phyloP scores from a whole-genome alignment of 2,113 vertebrate species.

The Dromiciops gliroides region DNA sequence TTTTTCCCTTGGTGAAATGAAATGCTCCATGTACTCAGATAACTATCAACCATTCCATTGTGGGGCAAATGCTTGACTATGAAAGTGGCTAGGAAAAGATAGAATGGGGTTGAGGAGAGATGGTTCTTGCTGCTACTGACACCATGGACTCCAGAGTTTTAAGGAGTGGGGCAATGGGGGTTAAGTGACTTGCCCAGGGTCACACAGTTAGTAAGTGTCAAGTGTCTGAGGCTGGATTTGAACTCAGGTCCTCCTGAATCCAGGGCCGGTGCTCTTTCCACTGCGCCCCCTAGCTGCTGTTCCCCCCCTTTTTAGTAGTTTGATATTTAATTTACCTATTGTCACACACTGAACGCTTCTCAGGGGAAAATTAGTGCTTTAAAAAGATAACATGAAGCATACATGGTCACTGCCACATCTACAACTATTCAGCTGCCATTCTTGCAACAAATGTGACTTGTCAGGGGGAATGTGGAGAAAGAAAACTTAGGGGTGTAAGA shows the following conservation, averaged over 20 bases:
- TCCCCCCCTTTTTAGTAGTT: neutral
- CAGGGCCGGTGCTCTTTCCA: too few relatives aligned
- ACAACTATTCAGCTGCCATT: neutral
- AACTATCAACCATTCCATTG: neutral
- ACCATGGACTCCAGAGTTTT: neutral
- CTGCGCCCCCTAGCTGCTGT: too few relatives aligned
- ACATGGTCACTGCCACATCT: neutral
- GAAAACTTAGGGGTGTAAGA: neutral
- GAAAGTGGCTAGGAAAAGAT: neutral
- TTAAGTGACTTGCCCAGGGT: too few relatives aligned
- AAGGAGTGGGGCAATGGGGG: too few relatives aligned
- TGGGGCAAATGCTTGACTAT: neutral
- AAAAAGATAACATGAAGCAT: neutral
- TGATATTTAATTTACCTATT: neutral
- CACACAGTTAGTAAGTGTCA: too few relatives aligned
- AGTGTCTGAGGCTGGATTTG: too few relatives aligned
- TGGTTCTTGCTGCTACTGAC: neutral
- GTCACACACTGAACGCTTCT: neutral
- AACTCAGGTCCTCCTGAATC: too few relatives aligned
- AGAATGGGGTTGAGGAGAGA: neutral
- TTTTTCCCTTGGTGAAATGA: neutral
- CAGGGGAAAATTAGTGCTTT: neutral
- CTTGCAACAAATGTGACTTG: neutral
- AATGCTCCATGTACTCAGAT: neutral
- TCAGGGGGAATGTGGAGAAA: neutral